These are phyloP conservation scores for Phyllostomus hastatus DNA, from an alignment of 2,113 vertebrate genomes.

Conservation along the genomic window DNA sequence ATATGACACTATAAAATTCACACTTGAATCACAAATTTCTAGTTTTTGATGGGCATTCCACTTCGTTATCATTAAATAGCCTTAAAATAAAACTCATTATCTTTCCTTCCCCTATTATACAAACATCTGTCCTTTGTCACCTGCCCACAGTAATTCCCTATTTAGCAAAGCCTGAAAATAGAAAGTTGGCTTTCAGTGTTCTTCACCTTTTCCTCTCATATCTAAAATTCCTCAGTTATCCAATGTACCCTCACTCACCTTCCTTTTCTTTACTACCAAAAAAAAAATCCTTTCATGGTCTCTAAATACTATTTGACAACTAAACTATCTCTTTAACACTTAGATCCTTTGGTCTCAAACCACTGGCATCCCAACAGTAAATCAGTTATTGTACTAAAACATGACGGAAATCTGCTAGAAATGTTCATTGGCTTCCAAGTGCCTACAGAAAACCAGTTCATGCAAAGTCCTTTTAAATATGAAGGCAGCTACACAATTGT, in stretches of 20 bases:
- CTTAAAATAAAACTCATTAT: constrained; percentile 1
- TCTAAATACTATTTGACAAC: not conserved
- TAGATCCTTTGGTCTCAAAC: not conserved
- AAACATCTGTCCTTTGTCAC: not conserved
- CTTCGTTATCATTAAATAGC: not conserved
- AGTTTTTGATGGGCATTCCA: not conserved
- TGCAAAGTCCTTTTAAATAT: not conserved
- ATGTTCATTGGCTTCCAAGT: not conserved
- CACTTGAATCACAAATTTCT: constrained; percentile 12
- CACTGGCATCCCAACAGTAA: not conserved
- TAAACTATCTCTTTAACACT: not conserved
- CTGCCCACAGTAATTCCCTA: not conserved
- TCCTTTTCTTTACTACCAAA: not conserved
- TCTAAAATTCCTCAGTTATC: not conserved
- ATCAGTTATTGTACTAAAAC: not conserved
- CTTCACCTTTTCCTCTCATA: not conserved
- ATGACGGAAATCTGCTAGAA: not conserved
- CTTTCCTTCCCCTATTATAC: not conserved
- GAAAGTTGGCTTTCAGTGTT: not conserved
- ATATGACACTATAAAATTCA: not conserved
- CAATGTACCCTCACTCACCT: not conserved
- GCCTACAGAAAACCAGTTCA: not conserved
- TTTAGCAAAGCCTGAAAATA: not conserved
- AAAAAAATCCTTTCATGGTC: not conserved
- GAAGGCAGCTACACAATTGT: not conserved